Base-by-base conservation (phyloP, 2,888 invertebrate genomes). In the Tromatobia lineatoria region DNA sequence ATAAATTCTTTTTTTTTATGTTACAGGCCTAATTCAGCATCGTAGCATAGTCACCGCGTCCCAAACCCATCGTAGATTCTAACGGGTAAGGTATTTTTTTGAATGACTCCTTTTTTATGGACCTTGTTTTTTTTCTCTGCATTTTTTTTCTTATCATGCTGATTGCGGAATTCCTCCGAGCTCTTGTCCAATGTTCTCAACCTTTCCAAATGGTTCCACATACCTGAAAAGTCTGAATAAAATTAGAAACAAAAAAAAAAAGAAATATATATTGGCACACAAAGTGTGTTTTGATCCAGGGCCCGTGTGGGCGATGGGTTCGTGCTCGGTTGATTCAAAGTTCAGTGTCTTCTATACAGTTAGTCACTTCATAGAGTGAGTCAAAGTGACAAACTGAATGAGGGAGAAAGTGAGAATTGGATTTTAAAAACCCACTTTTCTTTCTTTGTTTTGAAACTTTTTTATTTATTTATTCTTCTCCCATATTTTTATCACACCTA, bases 391-490 rank as follows among this genome's bases (percentile, higher is more conserved):
- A 18, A 50, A 50, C 18, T 50, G 54, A 34, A 34, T 13, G 74
- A 59, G 52, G 3, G 47, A n/a, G 50, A 50, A 38, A 70, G 47
- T 57, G 50, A 75, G 80, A 52, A 42, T 75, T 70, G 10, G 50
- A 80, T 75, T 80, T 74, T 59, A 20, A 38, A 61, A 54, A 0
- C 38, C 42, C 38, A 34, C 23, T 57, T 25, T 64, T 23, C 45
- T 47, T 50, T 38, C 52, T 61, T 71, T 67, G 20, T 69, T 66
- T 73, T 57, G 10, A 38, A 8, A 15, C 34, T 61, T 38, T 42
- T 57, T 75, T 29, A 10, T 20, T 52, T 66, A 20, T 78, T 70
- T 80, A 57, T 61, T 75, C 52, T 23, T 50, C n/a, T 71, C 45
- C 54, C 64, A 73, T 47, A n/a, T 80, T 64, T 73, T 23, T 42